Conservation (phyloP, 2,113 vertebrate species). For the Aleadryas rufinucha region DNA sequence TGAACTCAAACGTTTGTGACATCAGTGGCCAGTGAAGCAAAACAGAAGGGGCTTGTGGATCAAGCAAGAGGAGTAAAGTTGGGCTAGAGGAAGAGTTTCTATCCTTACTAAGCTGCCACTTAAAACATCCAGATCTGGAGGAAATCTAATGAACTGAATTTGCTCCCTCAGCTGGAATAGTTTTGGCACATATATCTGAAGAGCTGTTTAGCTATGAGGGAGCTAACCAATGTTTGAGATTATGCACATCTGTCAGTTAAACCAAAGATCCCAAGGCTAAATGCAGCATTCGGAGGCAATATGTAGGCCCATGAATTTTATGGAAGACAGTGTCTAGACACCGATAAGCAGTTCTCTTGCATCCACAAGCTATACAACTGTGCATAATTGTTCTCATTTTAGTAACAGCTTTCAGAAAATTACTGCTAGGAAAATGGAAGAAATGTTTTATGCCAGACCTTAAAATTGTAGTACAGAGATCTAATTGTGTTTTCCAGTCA, state of each 20-base stretch:
- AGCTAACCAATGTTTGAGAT: constrained; percentile 26
- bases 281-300: constrained; percentile 1
- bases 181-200: constrained; percentile 10
- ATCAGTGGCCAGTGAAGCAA: not conserved
- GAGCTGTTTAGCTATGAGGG: not conserved
- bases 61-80: not conserved
- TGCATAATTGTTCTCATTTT: constrained; percentile 19
- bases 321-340: not conserved
- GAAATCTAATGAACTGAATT: not conserved
- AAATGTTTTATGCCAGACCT: not conserved
- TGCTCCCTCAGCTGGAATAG: not conserved
- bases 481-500: not conserved
- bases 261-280: constrained; percentile 46
- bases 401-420: constrained; percentile 20
- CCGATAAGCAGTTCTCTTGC: constrained; percentile 14
- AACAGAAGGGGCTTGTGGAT: not conserved
- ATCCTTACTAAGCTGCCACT: not conserved
- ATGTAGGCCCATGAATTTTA: constrained; percentile 9
- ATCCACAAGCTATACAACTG: not conserved
- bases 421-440: not conserved
- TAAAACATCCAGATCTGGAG: not conserved
- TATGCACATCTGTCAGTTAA: constrained; percentile 45
- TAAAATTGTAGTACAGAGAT: not conserved
- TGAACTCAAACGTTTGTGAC: not conserved
- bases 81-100: not conserved